Evolutionary conservation across 1,140 invertebrate genomes (phyloP).

Genomic region (Drosophila tropicalis): DNA sequence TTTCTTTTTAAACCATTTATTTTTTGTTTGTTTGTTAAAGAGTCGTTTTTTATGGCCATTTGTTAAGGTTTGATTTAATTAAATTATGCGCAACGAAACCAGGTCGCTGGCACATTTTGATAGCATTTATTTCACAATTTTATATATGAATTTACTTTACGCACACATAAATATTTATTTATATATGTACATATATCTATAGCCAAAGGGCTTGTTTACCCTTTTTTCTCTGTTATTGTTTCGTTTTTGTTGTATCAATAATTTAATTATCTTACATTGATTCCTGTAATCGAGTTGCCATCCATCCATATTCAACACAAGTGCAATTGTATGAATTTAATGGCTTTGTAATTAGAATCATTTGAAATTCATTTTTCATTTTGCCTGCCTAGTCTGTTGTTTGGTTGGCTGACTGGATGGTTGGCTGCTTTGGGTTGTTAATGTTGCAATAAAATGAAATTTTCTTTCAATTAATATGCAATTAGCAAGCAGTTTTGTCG

Average conservation of each 20-base stretch:
- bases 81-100: conserved; percentile 35
- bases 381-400: background rate
- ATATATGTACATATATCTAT: background rate
- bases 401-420: background rate
- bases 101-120: conserved; percentile 22
- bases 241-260: conserved; percentile 1
- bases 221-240: background rate
- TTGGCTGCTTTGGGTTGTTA: conserved; percentile 11
- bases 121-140: conserved; percentile 10
- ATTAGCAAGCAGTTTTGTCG: conserved; percentile 29
- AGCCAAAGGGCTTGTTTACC: background rate
- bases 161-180: background rate
- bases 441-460: conserved; percentile 32
- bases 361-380: conserved; percentile 10
- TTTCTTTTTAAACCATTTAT: background rate
- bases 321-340: background rate
- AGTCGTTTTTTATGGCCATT: conserved; percentile 36
- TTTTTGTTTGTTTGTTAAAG: conserved; percentile 35
- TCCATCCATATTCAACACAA: background rate
- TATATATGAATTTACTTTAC: background rate
- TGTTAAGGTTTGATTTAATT: conserved; percentile 58
- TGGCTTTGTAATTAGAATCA: conserved; percentile 19
- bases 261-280: conserved; percentile 30
- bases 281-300: conserved; percentile 16
- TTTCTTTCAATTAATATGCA: conserved; percentile 38